A percentile compares a stretch with the other conserved stretches of the same genome.
Evolutionary conservation across 1,140 invertebrate species (phyloP).

Genomic region (Tenebrio molitor): DNA sequence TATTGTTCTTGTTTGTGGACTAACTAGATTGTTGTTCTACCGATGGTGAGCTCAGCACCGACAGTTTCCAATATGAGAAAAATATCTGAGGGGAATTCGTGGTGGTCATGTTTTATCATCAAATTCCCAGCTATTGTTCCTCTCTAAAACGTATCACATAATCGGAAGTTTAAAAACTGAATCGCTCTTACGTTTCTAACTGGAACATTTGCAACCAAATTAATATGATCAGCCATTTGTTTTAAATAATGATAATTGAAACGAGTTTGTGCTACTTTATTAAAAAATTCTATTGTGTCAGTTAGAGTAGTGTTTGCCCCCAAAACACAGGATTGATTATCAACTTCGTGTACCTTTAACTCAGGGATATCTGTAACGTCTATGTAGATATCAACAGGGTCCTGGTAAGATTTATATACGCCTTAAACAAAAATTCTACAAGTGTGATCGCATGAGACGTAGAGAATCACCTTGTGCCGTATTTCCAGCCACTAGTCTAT

Average conservation of each 20-base stretch:
- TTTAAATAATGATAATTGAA: constrained; percentile 71
- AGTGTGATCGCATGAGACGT: no score
- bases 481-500: constrained; percentile 62
- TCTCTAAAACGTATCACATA: no score
- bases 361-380: constrained; percentile 79
- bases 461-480: constrained; percentile 62
- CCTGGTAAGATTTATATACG: neutral
- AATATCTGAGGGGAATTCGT: constrained; percentile 85
- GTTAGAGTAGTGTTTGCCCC: constrained; percentile 78
- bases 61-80: constrained; percentile 82
- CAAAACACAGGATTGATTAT: constrained; percentile 69
- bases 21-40: constrained; percentile 66
- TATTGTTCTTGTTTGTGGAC: no score
- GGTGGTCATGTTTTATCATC: constrained; percentile 80
- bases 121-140: constrained; percentile 85
- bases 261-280: constrained; percentile 63
- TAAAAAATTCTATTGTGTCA: constrained; percentile 74
- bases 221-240: constrained; percentile 74
- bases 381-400: constrained; percentile 72
- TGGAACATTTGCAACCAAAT: constrained; percentile 77
- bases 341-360: constrained; percentile 71
- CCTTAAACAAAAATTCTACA: neutral
- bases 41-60: constrained; percentile 75
- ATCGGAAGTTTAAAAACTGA: no score
- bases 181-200: constrained; percentile 80